Base-by-base conservation (phyloP, 2,797 vertebrate genomes). In the Uromys caudimaculatus region DNA sequence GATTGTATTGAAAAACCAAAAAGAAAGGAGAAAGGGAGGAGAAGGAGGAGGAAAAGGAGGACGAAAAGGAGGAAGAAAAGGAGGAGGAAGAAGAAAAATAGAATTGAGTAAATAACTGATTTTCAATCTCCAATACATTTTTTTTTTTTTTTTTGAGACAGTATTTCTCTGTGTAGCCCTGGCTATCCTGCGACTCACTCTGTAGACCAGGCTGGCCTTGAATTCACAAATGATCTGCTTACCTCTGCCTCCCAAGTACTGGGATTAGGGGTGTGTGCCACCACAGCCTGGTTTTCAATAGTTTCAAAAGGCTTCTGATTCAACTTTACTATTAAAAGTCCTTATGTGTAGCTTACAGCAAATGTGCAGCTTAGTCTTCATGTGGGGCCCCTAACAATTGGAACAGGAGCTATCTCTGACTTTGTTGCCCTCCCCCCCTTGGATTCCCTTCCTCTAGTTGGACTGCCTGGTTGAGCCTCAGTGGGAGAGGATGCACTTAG, bases 251-350 rank as follows among this genome's bases (percentile, higher is more conserved):
- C 23, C 41, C 12, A 1, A 76, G 73, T 44, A 5, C 73, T 76
- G 24, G 73, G 12, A 47, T 76, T 75, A 44, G 1, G 0, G 41
- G 41, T 76, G 41, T 47, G 24, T 29, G 11, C 23, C 24, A 27
- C 73, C 6, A 47, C 73, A 16, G 73, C 41, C 6, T 47, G 41
- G 73, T 24, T 12, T 95, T 58, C 13, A 81, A 27, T n/a, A 60
- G 29, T 76, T 89, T 89, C 14, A 79, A 96, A 96, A 93, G 81
- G 13, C 35, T 91, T 78, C 24, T 90, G 50, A 76, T 29, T 93
- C 60, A 94, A 85, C 14, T 94, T 69, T 92, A 84, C 58, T 82
- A 52, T 71, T 91, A 87, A 64, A 84, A 84, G 27, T 16, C 16
- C 82, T 47, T 47, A 6, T 71, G 38, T 2, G 6, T 67, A 71